Base-by-base conservation (phyloP, 2,888 invertebrate genomes). In the Caenorhabditis macrosperma region DNA sequence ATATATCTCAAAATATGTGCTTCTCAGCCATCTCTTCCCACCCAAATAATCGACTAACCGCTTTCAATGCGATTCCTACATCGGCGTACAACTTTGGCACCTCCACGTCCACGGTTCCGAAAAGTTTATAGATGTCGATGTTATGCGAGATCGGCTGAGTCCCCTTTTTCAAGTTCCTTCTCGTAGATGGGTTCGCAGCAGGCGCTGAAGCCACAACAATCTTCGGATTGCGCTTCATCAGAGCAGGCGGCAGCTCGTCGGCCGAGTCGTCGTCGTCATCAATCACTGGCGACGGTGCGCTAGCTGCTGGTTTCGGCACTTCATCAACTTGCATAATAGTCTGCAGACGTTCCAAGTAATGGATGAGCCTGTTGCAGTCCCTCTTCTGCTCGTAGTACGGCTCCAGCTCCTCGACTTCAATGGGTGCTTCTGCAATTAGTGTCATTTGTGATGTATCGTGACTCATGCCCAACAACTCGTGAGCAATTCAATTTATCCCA, bases 311-410 rank as follows among this genome's bases (percentile, higher is more conserved):
- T 24, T 50, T 63, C n/a, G 22, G 22, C 6, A 24, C 28, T 28
- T 72, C 78, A 0, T 78, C 78, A 1, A 41, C 17, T 50, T 69
- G 54, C 52, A 59, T 33, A n/a, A 48, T 50, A 2, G 52, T 46
- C 20, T 75, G 63, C 10, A 83, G 67, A 6, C 72, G 35, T 57
- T 85, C 82, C 67, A 88, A 68, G 54, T 88, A 87, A 17, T 72
- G 68, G 7, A 88, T 79, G 22, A 88, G 77, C 12, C 86, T 81
- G 9, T 75, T 66, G 67, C 87, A 88, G 52, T 82, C 83, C 26
- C 83, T 59, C 55, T 88, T 88, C 61, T 87, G 84, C 55, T 88
- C 87, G 59, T 75, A 84, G 60, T 86, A 88, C 26, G 87, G 88
- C 67, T 88, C 88, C 17, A 88, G 71, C 54, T 85, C 85, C 24